Base-by-base conservation (phyloP, 2,888 invertebrate genomes). In the Julus scanicus region DNA sequence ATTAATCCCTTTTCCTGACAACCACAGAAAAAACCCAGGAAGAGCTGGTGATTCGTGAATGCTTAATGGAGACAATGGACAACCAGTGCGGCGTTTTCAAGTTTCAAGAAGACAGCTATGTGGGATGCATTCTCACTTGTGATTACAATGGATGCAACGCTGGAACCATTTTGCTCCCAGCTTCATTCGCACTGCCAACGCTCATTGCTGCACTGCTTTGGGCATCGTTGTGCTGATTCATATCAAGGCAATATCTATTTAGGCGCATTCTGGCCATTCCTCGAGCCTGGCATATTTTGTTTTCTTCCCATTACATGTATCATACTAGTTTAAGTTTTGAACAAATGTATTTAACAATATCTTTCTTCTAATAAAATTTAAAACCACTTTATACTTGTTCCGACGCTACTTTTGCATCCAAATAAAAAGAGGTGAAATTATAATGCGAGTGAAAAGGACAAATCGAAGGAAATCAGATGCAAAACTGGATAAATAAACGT, bases 91-190 rank as follows among this genome's bases (percentile, higher is more conserved):
- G 94, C 2, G 91, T 92, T 40, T 94, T 94, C 90, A 91, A 92
- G 85, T 93, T 93, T 89, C 92, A 93, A 89, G 91, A 91, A 3
- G 92, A 92, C 29, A 91, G 91, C 11, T 92, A 93, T 90, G 91
- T 91, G n/a, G 94, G 94, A 57, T 94, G 94, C 90, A 92, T 94
- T 80, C 91, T 93, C 57, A 93, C 94, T 0, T 94, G 94, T 90
- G 91, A 92, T 88, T 92, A 92, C 88, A 92, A 93, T 90, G 94
- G 93, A 9, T 94, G 94, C 91, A 94, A 94, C 90, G 57, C n/a
- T 0, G 85, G 44, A 39, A 80, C n/a, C 13, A 53, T n/a, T n/a
- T 15, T 39, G 57, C 15, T 8, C 57, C 39, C 86, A n/a, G n/a
- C 53, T 48, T 57, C 57, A 9, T n/a, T 20, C 86, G 13, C 86